Evolutionary conservation across 2,888 invertebrate genomes (phyloP).

Genomic region (Aphidius colemani): DNA sequence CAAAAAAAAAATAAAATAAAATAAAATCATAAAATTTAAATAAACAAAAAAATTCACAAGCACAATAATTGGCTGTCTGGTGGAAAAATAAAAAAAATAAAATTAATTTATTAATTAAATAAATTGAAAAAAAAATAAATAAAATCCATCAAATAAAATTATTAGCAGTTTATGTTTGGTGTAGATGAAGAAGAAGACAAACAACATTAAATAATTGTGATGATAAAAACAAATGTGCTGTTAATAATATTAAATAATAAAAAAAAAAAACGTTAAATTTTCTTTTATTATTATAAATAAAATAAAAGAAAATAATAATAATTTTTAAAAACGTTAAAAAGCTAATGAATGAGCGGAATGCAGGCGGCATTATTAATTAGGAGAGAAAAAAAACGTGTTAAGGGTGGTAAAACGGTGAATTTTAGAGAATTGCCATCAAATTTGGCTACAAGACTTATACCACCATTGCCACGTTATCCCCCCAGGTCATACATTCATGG

Average conservation of each 20-base stretch:
- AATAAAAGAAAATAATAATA: too few species aligned
- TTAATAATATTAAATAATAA: slow-evolving; percentile 42
- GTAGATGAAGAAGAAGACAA: slow-evolving; percentile 31
- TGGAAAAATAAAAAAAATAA: slow-evolving; percentile 30
- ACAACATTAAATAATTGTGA: too few species aligned
- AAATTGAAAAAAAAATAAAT: background rate
- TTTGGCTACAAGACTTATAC: slow-evolving; percentile 84
- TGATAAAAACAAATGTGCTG: slow-evolving; percentile 24
- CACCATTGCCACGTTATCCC: slow-evolving; percentile 86
- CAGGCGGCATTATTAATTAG: slow-evolving; percentile 92
- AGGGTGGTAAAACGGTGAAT: slow-evolving; percentile 78
- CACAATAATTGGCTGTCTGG: slow-evolving; percentile 52
- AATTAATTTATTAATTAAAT: background rate
- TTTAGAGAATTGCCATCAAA: slow-evolving; percentile 83
- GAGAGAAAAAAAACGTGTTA: slow-evolving; percentile 84
- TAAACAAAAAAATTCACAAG: slow-evolving; percentile 31
- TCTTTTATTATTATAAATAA: too few species aligned
- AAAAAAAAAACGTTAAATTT: too few species aligned
- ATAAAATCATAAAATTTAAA: slow-evolving; percentile 15
- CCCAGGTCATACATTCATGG: slow-evolving; percentile 67
- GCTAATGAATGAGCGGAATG: slow-evolving; percentile 72
- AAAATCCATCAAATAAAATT: slow-evolving; percentile 17
- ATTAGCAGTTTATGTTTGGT: slow-evolving; percentile 28
- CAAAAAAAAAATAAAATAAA: slow-evolving; percentile 33
- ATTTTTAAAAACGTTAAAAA: slow-evolving; percentile 25